Percentiles rank a stretch among this genome's conserved stretches.
These are phyloP conservation scores for Coluber constrictor DNA, from an alignment of 2,797 vertebrate genomes.

Conservation along the genomic window DNA sequence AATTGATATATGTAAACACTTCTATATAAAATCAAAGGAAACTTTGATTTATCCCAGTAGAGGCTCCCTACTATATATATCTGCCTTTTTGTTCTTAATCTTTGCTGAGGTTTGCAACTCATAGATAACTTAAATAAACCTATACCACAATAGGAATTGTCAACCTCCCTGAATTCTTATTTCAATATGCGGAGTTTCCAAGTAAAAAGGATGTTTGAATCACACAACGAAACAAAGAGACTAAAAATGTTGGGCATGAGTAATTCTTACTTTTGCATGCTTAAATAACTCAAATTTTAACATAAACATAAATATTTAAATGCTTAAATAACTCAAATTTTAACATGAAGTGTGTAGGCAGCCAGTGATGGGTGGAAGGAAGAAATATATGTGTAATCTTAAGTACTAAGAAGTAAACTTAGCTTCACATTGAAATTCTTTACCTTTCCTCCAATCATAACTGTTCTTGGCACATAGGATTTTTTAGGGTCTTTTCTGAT, in stretches of 20 bases:
- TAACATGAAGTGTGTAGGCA: neutral
- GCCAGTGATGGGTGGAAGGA: neutral
- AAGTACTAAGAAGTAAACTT: no score
- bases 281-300: neutral
- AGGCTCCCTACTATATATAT: neutral
- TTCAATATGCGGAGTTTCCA: neutral
- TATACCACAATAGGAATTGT: neutral
- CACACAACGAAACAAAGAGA: neutral
- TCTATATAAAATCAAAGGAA: neutral
- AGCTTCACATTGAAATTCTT: neutral
- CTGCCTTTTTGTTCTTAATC: neutral
- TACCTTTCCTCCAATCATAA: slow-evolving; percentile 89
- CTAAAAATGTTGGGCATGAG: neutral
- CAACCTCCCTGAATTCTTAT: neutral
- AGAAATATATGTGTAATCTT: no score
- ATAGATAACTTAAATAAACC: neutral
- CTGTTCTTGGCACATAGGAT: slow-evolving; percentile 80
- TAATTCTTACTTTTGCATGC: neutral
- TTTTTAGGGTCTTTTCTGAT: slow-evolving; percentile 81
- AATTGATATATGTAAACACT: neutral
- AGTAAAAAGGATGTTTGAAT: neutral
- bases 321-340: neutral
- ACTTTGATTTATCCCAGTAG: neutral
- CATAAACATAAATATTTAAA: no score
- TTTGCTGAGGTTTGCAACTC: neutral